phyloP scores from a whole-genome alignment of 2,113 vertebrate genomes.

The Apodemus sylvaticus region DNA sequence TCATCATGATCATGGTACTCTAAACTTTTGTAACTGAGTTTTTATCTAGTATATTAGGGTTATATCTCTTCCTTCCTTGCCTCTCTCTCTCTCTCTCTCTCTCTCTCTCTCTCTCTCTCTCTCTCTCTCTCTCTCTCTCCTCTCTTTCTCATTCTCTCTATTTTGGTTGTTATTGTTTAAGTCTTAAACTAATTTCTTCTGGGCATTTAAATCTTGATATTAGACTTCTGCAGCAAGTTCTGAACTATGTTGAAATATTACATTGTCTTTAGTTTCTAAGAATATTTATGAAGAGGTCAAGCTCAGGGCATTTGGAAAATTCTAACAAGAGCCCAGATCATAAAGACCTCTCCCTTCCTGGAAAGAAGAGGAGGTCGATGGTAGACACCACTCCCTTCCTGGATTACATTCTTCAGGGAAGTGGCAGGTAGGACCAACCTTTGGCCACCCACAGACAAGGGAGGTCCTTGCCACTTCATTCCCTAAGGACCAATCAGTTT shows the following conservation, averaged over 20 bases:
- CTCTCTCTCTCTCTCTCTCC: rapidly evolving
- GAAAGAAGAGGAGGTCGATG: too few species aligned
- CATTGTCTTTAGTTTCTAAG: slow-evolving; percentile 7
- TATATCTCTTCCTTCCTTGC: neutral
- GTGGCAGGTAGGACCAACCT: too few species aligned
- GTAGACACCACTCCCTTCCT: too few species aligned
- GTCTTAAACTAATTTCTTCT: slow-evolving; percentile 6
- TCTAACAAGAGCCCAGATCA: too few species aligned
- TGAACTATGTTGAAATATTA: slow-evolving; percentile 5
- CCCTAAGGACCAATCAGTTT: too few species aligned
- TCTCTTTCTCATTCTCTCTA: neutral
- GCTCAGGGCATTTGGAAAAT: too few species aligned
- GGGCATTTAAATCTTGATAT: neutral
- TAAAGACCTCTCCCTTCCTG: too few species aligned
- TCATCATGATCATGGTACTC: neutral
- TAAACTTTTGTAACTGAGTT: slow-evolving; percentile 4
- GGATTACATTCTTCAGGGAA: too few species aligned
- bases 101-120: too few species aligned
- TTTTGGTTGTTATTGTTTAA: neutral
- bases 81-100: too few species aligned
- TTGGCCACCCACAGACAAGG: too few species aligned
- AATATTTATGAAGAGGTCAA: neutral
- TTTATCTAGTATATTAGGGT: neutral
- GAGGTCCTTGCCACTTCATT: too few species aligned
- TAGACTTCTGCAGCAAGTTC: neutral